phyloP scores from a whole-genome alignment of 2,113 vertebrate species.

The Trachemys scripta region DNA sequence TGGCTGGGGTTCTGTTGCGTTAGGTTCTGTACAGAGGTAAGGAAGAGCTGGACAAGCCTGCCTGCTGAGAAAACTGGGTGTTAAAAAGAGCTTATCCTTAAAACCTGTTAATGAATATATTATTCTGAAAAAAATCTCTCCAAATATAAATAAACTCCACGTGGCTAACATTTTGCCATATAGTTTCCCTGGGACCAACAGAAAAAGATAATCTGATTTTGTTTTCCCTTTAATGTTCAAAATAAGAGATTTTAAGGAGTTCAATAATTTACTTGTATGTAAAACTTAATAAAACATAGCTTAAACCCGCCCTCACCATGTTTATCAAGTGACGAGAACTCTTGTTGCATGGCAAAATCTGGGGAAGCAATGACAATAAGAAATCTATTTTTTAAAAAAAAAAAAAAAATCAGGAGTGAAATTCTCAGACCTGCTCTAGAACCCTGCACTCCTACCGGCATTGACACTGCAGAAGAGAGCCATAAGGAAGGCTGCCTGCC shows the following conservation, averaged over 20 bases:
- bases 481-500: conserved; percentile 8
- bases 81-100: not conserved
- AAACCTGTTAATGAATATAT: not conserved
- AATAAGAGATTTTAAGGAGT: not conserved
- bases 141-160: not conserved
- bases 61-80: not conserved
- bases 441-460: not conserved
- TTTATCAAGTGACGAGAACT: conserved; percentile 14
- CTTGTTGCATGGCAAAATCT: not conserved
- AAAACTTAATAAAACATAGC: not conserved
- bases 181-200: not conserved
- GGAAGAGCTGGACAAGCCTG: not conserved
- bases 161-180: not conserved
- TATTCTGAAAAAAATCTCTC: not conserved
- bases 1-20: not conserved
- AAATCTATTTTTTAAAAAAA: not conserved
- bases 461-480: conserved; percentile 32
- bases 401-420: conserved; percentile 4
- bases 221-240: not conserved
- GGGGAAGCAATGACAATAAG: conserved; percentile 6
- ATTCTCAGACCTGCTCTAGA: conserved; percentile 22
- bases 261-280: not conserved
- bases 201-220: not conserved
- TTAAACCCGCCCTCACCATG: not conserved
- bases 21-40: not conserved